Percentiles rank a stretch among this genome's conserved stretches.
Evolutionary conservation across 2,888 invertebrate genomes (phyloP).

Genomic region (Tipula helvola): DNA sequence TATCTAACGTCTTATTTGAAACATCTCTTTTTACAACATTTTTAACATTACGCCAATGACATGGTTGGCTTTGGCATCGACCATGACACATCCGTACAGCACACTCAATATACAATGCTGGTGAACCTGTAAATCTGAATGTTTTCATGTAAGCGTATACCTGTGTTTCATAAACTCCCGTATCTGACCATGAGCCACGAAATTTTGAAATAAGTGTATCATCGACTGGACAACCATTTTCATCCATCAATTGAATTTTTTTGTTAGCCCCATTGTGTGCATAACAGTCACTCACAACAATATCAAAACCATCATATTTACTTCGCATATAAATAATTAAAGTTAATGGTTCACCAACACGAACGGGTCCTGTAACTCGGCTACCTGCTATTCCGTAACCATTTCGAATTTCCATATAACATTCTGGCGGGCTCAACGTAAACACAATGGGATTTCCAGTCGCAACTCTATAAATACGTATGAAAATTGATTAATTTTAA

Average conservation of each 20-base stretch:
- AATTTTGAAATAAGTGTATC: conserved; percentile 86
- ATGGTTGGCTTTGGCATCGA: conserved; percentile 87
- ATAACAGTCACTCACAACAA: conserved; percentile 87
- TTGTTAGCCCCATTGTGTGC: conserved; percentile 91
- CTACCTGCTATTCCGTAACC: conserved; percentile 82
- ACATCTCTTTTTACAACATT: conserved; percentile 63
- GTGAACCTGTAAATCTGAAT: conserved; percentile 77
- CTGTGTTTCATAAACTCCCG: conserved; percentile 83
- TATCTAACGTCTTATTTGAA: conserved; percentile 29
- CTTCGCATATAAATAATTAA: conserved; percentile 89
- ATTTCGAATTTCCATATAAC: conserved; percentile 89
- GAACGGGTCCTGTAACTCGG: conserved; percentile 75
- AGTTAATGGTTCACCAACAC: conserved; percentile 85
- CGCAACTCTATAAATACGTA: conserved; percentile 52
- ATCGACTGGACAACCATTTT: conserved; percentile 86
- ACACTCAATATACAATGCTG: conserved; percentile 87
- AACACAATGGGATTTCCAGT: conserved; percentile 91
- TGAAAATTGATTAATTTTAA: conserved; percentile 14
- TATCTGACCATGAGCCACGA: conserved; percentile 85
- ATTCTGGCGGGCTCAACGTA: conserved; percentile 84
- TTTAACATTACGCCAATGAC: conserved; percentile 86
- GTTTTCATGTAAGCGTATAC: conserved; percentile 94
- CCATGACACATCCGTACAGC: conserved; percentile 94
- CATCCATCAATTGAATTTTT: conserved; percentile 81
- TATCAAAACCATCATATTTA: conserved; percentile 90